Conservation (phyloP, 2,888 invertebrate species). For the Minunthozetes semirufus region DNA sequence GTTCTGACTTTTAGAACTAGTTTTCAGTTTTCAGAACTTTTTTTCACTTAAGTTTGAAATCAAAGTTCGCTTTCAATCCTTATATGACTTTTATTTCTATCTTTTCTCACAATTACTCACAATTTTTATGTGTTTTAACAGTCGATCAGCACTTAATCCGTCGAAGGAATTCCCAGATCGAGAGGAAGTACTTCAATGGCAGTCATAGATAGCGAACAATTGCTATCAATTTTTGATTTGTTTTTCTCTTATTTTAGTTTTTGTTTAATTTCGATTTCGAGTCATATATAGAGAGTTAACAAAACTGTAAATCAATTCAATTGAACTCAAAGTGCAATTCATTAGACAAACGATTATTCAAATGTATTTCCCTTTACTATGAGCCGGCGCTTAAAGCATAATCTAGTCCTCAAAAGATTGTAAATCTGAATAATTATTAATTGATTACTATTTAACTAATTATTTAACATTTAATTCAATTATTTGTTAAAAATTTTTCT, state of each 20-base stretch:
- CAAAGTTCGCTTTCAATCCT: too few species aligned
- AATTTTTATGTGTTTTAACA: neutral
- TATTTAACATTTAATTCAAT: neutral
- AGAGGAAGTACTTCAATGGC: slow-evolving; percentile 14
- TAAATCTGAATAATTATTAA: too few species aligned
- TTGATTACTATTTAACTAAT: neutral
- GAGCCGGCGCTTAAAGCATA: neutral
- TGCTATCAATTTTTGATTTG: neutral
- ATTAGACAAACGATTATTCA: neutral
- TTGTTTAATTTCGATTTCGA: neutral
- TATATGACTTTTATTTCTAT: neutral
- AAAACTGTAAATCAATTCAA: neutral
- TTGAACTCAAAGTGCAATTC: slow-evolving; percentile 18
- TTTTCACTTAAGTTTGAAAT: too few species aligned
- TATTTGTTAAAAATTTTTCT: neutral
- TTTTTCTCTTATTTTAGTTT: neutral
- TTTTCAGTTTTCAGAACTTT: neutral
- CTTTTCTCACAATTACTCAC: neutral
- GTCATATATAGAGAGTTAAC: neutral
- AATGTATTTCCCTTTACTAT: neutral
- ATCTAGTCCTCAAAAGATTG: neutral
- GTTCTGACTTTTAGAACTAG: slow-evolving; percentile 6
- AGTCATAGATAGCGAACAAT: slow-evolving; percentile 8
- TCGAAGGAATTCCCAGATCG: slow-evolving; percentile 27
- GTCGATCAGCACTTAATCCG: slow-evolving; percentile 34